Percentiles rank a stretch among this genome's conserved stretches.
phyloP scores from a whole-genome alignment of 2,888 invertebrate genomes.

The Plagodis dolabraria region DNA sequence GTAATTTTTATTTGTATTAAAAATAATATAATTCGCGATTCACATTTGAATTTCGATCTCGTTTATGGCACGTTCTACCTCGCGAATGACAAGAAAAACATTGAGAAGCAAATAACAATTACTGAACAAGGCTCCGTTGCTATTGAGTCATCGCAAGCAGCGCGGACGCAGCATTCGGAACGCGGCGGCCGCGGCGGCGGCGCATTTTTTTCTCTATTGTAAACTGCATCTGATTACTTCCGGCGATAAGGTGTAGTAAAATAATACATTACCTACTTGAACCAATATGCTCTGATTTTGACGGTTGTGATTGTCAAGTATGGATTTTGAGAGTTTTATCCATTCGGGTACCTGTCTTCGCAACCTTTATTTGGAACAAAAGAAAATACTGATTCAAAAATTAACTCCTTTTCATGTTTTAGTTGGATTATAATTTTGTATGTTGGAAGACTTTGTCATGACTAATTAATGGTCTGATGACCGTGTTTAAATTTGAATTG shows the following conservation, averaged over 20 bases:
- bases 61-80: slow-evolving; percentile 27
- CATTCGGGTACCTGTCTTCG: too few species aligned
- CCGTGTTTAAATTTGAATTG: too few species aligned
- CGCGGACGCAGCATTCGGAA: slow-evolving; percentile 16
- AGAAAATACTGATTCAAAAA: too few species aligned
- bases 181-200: not conserved
- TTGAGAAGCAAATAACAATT: slow-evolving; percentile 27
- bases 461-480: too few species aligned
- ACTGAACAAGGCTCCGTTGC: slow-evolving; percentile 9
- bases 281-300: not conserved
- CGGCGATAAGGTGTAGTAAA: not conserved
- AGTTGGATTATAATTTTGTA: too few species aligned
- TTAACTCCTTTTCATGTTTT: too few species aligned
- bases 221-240: slow-evolving; percentile 2
- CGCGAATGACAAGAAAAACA: slow-evolving; percentile 35
- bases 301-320: not conserved
- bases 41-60: slow-evolving; percentile 30
- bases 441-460: too few species aligned
- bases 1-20: not conserved
- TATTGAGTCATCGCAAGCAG: slow-evolving; percentile 8
- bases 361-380: too few species aligned
- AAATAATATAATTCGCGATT: slow-evolving; percentile 11
- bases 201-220: not conserved
- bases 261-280: not conserved
- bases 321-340: too few species aligned